Conservation (phyloP, 2,888 invertebrate species). For the Poecilus cupreus region DNA sequence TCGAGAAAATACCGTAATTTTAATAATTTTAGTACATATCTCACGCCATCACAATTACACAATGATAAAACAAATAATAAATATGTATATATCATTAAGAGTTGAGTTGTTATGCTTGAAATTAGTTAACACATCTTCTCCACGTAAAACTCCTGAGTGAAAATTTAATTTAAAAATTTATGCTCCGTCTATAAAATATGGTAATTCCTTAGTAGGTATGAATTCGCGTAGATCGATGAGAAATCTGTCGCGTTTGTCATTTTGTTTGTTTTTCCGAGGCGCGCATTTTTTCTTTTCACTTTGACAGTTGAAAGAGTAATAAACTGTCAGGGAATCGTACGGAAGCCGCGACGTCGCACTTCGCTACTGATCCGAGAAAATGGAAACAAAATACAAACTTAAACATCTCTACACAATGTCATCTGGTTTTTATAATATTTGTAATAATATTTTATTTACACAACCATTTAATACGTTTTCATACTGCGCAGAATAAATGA, state of each 20-base stretch:
- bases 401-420: background rate
- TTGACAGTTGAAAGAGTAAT: conserved; percentile 40
- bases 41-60: conserved; percentile 15
- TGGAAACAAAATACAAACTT: conserved; percentile 18
- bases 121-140: too few species aligned
- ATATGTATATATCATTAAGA: too few species aligned
- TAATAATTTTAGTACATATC: conserved; percentile 19
- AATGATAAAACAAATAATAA: conserved; percentile 19
- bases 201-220: conserved; percentile 18
- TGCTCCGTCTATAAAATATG: conserved; percentile 33
- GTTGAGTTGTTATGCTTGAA: too few species aligned
- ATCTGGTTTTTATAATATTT: background rate
- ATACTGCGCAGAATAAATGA: too few species aligned
- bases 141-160: background rate
- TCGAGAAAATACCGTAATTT: conserved; percentile 10
- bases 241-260: conserved; percentile 30
- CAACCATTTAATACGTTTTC: background rate
- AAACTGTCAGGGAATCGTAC: conserved; percentile 20
- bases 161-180: conserved; percentile 37
- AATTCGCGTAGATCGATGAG: conserved; percentile 25
- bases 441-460: background rate
- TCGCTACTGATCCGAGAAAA: background rate
- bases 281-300: conserved; percentile 26
- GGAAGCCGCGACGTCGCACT: background rate
- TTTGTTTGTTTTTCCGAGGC: conserved; percentile 24